Base-by-base conservation (phyloP, 2,797 vertebrate species). In the Enteromius viviparus region DNA sequence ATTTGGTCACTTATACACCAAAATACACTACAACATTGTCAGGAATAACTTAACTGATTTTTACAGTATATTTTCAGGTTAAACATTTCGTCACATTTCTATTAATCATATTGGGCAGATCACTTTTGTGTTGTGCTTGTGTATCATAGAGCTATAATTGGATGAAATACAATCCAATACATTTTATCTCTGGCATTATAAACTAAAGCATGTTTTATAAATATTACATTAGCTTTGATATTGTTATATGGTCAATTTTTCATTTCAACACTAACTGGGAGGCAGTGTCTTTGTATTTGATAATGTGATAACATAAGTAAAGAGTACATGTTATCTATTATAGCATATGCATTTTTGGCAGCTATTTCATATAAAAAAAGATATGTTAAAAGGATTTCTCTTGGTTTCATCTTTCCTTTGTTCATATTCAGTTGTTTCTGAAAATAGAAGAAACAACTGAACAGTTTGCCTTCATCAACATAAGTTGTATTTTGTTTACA, bases 131-230 rank as follows among this genome's bases (percentile, higher is more conserved):
- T 84, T 85, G 79, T 85, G 55, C 45, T 86, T 78, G 23, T 88
- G 85, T 87, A 77, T 78, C 51, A 78, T 49, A 82, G 60, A 82
- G 60, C 60, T 69, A 62, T 55, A 53, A 40, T 85, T 88, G 84
- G 86, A 85, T 88, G 80, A 55, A 87, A 78, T 82, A 72, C 72
- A 26, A 75, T 87, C 84, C 72, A 75, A 83, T 91, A 86, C 88
- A 90, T 91, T 92, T 87, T 90, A 69, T 89, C 45, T 77, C 34
- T 87, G 76, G 89, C 90, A 92, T 91, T 80, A 84, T 90, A 86
- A 83, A 83, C 90, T 92, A 89, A 89, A 89, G 93, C 94, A 94
- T 94, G 93, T 92, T 93, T 93, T 91, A 89, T 93, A 91, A 92
- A 87, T 89, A 89, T 93, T 91, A 84, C 88, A 91, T 93, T 91